phyloP scores from a whole-genome alignment of 2,888 invertebrate genomes.

The Atherix ibis region DNA sequence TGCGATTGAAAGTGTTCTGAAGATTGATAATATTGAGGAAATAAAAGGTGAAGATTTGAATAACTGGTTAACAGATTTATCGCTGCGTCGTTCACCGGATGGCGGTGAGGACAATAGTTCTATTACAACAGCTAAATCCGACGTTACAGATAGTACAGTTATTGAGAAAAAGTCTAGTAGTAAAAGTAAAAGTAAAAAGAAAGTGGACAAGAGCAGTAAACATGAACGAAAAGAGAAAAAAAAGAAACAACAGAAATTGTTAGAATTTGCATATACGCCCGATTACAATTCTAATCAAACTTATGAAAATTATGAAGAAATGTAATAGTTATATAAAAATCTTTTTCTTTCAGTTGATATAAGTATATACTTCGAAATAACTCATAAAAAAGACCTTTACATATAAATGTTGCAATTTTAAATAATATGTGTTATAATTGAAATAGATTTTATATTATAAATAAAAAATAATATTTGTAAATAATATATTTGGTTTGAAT shows the following conservation, averaged over 20 bases:
- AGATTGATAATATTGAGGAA: constrained; percentile 22
- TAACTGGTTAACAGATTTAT: constrained; percentile 51
- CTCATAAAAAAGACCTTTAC: no score
- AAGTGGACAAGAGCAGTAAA: constrained; percentile 29
- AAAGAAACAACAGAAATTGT: constrained; percentile 36
- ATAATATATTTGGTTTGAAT: no score
- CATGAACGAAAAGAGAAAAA: constrained; percentile 16
- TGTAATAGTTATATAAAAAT: constrained; percentile 34
- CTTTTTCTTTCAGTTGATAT: no score
- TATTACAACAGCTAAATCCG: constrained; percentile 10
- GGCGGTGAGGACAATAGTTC: constrained; percentile 40
- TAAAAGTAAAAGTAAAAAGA: constrained; percentile 34
- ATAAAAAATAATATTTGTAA: no score
- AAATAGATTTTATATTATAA: no score
- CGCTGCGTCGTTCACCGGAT: constrained; percentile 60
- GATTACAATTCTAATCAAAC: constrained; percentile 31
- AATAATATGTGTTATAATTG: no score
- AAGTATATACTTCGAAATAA: no score
- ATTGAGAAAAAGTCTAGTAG: constrained; percentile 16
- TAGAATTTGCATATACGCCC: constrained; percentile 44
- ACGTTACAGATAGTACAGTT: constrained; percentile 5
- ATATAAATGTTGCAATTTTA: no score
- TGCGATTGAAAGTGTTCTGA: constrained; percentile 20
- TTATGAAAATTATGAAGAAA: constrained; percentile 43
- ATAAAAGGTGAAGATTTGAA: constrained; percentile 34